A percentile compares a stretch with the other conserved stretches of the same genome.
These are phyloP conservation scores for Oconnorella tubifera DNA, from an alignment of 2,888 invertebrate species.

Conservation along the genomic window DNA sequence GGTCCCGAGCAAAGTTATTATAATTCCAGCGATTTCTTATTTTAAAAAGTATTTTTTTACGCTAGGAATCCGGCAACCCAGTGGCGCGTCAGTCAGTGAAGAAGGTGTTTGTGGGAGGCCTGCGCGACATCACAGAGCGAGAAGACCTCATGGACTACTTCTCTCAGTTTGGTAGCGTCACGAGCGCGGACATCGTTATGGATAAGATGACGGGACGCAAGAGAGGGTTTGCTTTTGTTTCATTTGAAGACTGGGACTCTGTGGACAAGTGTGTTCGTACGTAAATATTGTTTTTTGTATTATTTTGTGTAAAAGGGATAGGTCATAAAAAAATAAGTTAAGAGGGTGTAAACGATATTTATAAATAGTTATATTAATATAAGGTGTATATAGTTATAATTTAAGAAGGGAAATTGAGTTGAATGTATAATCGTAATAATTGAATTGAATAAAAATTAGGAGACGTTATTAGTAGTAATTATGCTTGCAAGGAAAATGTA, in stretches of 20 bases:
- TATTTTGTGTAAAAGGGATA: too few relatives aligned
- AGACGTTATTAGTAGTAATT: too few relatives aligned
- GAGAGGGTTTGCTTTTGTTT: constrained; percentile 92
- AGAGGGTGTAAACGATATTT: background rate
- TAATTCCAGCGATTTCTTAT: too few relatives aligned
- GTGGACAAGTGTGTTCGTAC: constrained; percentile 92
- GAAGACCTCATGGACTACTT: constrained; percentile 66
- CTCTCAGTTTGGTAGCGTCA: constrained; percentile 71
- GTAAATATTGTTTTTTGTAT: constrained; percentile 54
- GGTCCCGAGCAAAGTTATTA: too few relatives aligned
- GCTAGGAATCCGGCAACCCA: constrained; percentile 71
- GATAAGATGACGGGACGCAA: constrained; percentile 91
- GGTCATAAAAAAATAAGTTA: background rate
- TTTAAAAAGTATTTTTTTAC: too few relatives aligned
- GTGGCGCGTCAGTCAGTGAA: constrained; percentile 85
- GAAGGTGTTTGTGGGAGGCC: constrained; percentile 88
- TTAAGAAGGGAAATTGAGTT: too few relatives aligned
- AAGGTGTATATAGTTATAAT: too few relatives aligned
- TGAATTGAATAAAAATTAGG: too few relatives aligned
- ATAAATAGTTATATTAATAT: background rate
- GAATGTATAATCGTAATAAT: too few relatives aligned
- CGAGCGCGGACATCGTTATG: constrained; percentile 78
- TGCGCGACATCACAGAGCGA: constrained; percentile 88
- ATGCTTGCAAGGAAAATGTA: too few relatives aligned
- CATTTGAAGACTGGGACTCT: constrained; percentile 94